Conservation (phyloP, 2,797 vertebrate species). For the Enteromius fasciolatus region DNA sequence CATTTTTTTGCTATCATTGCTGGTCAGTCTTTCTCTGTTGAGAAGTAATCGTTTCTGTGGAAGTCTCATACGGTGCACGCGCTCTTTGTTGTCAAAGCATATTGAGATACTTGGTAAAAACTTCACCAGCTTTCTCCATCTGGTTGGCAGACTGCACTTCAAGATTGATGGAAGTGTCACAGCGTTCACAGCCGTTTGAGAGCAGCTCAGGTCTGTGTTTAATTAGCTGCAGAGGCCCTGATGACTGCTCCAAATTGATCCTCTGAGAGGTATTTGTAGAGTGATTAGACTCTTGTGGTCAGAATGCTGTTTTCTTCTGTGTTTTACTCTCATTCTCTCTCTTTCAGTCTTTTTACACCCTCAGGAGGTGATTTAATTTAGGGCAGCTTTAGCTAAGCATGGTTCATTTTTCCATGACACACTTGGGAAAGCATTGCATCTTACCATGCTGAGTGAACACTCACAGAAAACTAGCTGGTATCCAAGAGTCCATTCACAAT, state of each 20-base stretch:
- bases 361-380: slow-evolving; percentile 27
- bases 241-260: slow-evolving; percentile 33
- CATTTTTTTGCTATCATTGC: not conserved
- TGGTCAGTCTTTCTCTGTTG: not conserved
- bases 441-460: not conserved
- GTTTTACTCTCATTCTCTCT: slow-evolving; percentile 6
- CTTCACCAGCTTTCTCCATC: slow-evolving; percentile 44
- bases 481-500: not conserved
- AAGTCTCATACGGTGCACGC: not conserved
- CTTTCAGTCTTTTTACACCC: not conserved
- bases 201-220: slow-evolving; percentile 24
- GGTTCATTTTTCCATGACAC: slow-evolving; percentile 41
- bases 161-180: slow-evolving; percentile 55
- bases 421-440: slow-evolving; percentile 11
- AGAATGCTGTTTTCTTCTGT: not conserved
- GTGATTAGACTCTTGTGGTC: slow-evolving; percentile 11
- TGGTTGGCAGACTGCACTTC: slow-evolving; percentile 50
- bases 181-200: not conserved
- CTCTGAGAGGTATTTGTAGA: slow-evolving; percentile 9
- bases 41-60: not conserved
- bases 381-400: not conserved
- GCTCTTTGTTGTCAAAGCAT: not conserved
- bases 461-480: not conserved
- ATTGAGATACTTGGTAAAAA: not conserved
- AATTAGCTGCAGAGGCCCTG: slow-evolving; percentile 30